Evolutionary conservation across 2,888 invertebrate genomes (phyloP), one percentile per base, ranked within the genome.

Genomic region (Tenodera sinensis): DNA sequence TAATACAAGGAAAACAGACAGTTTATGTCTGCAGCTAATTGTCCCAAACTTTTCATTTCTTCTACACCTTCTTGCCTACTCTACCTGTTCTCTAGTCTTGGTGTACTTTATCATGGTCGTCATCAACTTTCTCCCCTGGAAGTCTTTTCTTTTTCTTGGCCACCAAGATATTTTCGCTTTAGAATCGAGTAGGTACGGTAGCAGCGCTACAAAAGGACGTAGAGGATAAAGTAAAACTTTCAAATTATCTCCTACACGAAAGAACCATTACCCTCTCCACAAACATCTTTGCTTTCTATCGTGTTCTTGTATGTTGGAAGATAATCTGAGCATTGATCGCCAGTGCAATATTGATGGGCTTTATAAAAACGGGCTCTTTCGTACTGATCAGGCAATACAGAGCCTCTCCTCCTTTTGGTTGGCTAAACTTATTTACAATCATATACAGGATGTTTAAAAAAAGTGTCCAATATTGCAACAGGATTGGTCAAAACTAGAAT

Each of bases 211-310:
- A 54, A 85, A 85, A 54, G 85, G 47, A 85, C 15, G 47, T 27
- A 6, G 54, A 47, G 54, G 85, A 54, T 54, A 85, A 85, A 85
- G 85, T 54, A 85, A 85, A 85, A 85, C 54, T 85, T 85, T 54
- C 85, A 54, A 85, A 85, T 85, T 85, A 85, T 47, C 85, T 42
- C 42, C 85, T 85, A 85, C 85, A 54, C 85, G 85, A 85, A 85
- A 85, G 85, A 85, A 28, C 85, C 85, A 85, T 85, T 85, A 85
- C 54, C n/a, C 85, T 47, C 47, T 85, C 85, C 54, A n/a, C 85
- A 85, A 85, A 85, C 47, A 85, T 85, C 47, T 85, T 28, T 14
- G 42, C 27, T 47, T 47, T 42, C 47, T 47, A 47, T 42, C 85
- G 47, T 34, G 47, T 42, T 85, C 85, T 42, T 27, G 25, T 54